Evolutionary conservation across 1,140 invertebrate species (phyloP), one percentile per base, ranked within the genome.

Genomic region (Caenorhabditis inopinata): DNA sequence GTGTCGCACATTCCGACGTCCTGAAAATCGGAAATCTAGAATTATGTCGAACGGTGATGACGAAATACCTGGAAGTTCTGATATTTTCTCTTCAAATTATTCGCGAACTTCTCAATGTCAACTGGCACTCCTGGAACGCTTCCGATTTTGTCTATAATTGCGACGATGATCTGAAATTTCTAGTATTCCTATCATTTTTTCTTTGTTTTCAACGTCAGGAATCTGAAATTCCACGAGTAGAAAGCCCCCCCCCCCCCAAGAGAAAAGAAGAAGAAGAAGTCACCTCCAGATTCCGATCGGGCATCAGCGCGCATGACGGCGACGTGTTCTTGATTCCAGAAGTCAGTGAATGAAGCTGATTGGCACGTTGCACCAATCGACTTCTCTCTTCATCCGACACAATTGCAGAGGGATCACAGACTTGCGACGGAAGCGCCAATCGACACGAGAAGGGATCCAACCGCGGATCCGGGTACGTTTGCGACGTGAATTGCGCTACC

Each of bases 391-490:
- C 86, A 42, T 89, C 80, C 1, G 81, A 82, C 16, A 87, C 75
- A 62, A 87, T 85, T n/a, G 88, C 87, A 16, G 83, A 74, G 1
- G 86, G 86, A 80, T 87, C 86, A 73, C 86, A 87, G 11, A 87
- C 81, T 45, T 85, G 86, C 9, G 82, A 80, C 3, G 86, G 86
- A 27, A 87, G 80, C 12, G 85, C 46, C 25, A 84, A 32, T 21
- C 81, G 74, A 68, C 86, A 89, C 0, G 53, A 23, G 6, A 76
- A 77, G 38, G 84, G 84, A 47, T 85, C 84, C 16, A 78, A 62
- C 38, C 84, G 53, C 18, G 86, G 85, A 77, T 89, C 85, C 5
- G 87, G 85, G 47, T 86, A 87, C 2, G 85, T 88, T 76, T 87
- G 86, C 2, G 86, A 83, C 29, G 51, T 89, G 82, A 74, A 89